Evolutionary conservation across 1,140 invertebrate species (phyloP).

Genomic region (Drusus annulatus): DNA sequence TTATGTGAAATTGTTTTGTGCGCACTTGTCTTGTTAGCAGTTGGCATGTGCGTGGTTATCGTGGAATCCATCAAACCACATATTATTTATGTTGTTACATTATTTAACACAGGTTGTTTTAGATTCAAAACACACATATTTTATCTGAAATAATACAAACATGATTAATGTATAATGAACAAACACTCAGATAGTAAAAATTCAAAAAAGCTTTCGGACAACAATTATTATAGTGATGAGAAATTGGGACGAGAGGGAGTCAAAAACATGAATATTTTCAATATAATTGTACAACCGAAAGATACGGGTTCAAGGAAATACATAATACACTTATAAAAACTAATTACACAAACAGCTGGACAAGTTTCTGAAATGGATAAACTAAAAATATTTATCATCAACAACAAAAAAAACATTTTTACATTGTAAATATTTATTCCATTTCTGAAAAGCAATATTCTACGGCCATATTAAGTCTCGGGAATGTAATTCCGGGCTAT

Average conservation of each 20-base stretch:
- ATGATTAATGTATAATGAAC: constrained; percentile 30
- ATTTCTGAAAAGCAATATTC: neutral
- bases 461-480: constrained; percentile 4
- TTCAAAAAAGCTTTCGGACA: constrained; percentile 26
- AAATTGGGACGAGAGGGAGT: neutral
- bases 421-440: neutral
- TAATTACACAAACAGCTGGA: constrained; percentile 18
- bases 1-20: too few relatives aligned
- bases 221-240: constrained; percentile 11
- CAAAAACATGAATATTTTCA: constrained; percentile 8
- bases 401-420: constrained; percentile 11
- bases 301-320: neutral
- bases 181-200: constrained; percentile 19
- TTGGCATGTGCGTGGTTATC: too few relatives aligned
- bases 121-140: constrained; percentile 10
- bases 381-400: neutral
- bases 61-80: constrained; percentile 15
- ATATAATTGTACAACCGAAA: constrained; percentile 9
- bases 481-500: neutral
- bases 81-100: neutral
- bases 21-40: too few relatives aligned
- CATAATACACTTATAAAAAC: neutral
- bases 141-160: constrained; percentile 39
- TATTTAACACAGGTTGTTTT: constrained; percentile 10
- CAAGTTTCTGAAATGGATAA: constrained; percentile 2